These are phyloP conservation scores for Umimayanthus chanpuru DNA, from an alignment of 92 coral and sea anemone species.

Conservation along the genomic window DNA sequence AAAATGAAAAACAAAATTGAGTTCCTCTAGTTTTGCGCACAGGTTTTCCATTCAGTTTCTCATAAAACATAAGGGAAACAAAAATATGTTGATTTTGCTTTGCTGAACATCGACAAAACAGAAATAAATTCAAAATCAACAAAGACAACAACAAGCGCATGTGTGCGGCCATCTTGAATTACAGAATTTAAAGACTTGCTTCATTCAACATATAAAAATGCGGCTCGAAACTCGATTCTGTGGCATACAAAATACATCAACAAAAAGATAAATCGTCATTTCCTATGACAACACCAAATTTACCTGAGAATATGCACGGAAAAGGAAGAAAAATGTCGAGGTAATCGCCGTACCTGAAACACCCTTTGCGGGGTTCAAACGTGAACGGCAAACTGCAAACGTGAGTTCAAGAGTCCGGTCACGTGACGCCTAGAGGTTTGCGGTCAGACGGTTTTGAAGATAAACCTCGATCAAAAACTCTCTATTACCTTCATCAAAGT, in stretches of 20 bases:
- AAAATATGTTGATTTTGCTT: background rate
- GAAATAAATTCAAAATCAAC: too few relatives aligned
- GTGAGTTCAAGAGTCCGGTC: background rate
- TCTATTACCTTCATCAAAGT: background rate
- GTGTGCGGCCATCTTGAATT: background rate
- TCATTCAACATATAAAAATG: background rate
- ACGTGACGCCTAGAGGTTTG: conserved; percentile 9
- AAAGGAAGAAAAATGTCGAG: background rate
- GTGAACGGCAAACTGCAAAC: background rate
- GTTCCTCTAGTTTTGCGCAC: background rate
- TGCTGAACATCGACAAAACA: too few relatives aligned
- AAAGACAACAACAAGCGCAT: too few relatives aligned
- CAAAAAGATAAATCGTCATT: background rate
- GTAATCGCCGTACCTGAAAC: background rate
- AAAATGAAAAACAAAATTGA: background rate
- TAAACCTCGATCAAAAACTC: conserved; percentile 9
- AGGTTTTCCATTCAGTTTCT: background rate
- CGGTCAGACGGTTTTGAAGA: background rate
- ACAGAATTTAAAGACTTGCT: background rate
- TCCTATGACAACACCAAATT: background rate
- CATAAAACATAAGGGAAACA: background rate
- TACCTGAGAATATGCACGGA: background rate
- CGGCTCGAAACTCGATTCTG: background rate
- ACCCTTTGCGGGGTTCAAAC: background rate
- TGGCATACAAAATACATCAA: background rate